Base-by-base conservation (phyloP, 2,888 invertebrate genomes). In the Clistopyga incitator region DNA sequence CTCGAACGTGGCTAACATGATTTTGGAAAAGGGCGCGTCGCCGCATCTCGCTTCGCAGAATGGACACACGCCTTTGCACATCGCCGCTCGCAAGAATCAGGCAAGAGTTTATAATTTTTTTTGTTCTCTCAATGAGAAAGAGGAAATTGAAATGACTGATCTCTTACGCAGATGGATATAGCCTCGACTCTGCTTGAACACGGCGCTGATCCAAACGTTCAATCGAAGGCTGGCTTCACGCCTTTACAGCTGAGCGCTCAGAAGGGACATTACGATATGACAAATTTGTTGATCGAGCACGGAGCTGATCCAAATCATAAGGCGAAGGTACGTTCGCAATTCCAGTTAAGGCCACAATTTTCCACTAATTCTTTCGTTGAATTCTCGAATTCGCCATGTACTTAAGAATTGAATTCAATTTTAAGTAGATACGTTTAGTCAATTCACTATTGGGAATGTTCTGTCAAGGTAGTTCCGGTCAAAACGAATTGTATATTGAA, bases 51-150 rank as follows among this genome's bases (percentile, higher is more conserved):
- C 97, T 87, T 99, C 99, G 67, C 99, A 99, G 95, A 99, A 99
- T 94, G 99, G 99, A 3, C 99, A 99, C 93, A 99, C 98, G 1
- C 98, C 99, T 18, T 95, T 99, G 81, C 99, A 99, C 94, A 99
- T 99, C 93, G 98, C 99, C 75, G 98, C 99, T 68, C 97, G 98
- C 90, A 99, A 99, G 94, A 99, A 99, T 94, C 98, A 98, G 94
- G 95, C 96, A 89, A 86, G 80, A 2, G 13, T 20, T 11, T 18
- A 64, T 47, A 6, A 52, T 59, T 61, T 75, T 81, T 67, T 74
- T 11, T 74, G 8, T 0, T 56, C 4, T n/a, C 20, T n/a, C 13
- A 0, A 25, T 4, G 6, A 1, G 23, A 13, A 56, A 25, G 15
- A 65, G 38, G n/a, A 10, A 67, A 47, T 38, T 42, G 20, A 72